Percentiles rank a stretch among this genome's conserved stretches.
These are phyloP conservation scores for Vicugna pacos DNA, from an alignment of 2,113 vertebrate species.

Conservation along the genomic window DNA sequence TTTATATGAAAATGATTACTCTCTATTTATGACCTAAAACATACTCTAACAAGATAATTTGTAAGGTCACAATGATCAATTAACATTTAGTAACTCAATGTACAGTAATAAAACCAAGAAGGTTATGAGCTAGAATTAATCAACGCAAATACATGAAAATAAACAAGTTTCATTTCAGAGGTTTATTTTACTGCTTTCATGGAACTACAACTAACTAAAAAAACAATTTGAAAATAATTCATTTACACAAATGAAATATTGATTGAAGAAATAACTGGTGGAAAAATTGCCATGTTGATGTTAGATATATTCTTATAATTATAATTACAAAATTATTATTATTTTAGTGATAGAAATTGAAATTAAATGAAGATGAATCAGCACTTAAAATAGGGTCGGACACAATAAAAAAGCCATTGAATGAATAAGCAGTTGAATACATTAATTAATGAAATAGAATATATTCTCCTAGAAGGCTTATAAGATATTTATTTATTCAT, in stretches of 20 bases:
- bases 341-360: conserved; percentile 41
- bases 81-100: background rate
- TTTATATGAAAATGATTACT: background rate
- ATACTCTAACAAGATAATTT: conserved; percentile 17
- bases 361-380: conserved; percentile 40
- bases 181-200: background rate
- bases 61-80: background rate
- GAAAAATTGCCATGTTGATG: background rate
- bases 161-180: background rate
- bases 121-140: conserved; percentile 39
- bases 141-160: conserved; percentile 19
- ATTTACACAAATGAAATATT: conserved; percentile 46
- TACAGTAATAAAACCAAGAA: background rate
- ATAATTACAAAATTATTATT: background rate
- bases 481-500: background rate
- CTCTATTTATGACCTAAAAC: conserved; percentile 1
- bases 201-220: conserved; percentile 6
- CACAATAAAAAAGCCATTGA: background rate
- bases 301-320: background rate
- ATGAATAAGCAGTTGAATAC: background rate
- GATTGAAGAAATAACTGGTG: conserved; percentile 23
- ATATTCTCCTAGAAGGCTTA: background rate
- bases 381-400: background rate
- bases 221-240: background rate
- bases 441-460: conserved; percentile 22